These are phyloP conservation scores for Phalacrocorax aristotelis DNA, from an alignment of 2,113 vertebrate genomes.

Conservation along the genomic window DNA sequence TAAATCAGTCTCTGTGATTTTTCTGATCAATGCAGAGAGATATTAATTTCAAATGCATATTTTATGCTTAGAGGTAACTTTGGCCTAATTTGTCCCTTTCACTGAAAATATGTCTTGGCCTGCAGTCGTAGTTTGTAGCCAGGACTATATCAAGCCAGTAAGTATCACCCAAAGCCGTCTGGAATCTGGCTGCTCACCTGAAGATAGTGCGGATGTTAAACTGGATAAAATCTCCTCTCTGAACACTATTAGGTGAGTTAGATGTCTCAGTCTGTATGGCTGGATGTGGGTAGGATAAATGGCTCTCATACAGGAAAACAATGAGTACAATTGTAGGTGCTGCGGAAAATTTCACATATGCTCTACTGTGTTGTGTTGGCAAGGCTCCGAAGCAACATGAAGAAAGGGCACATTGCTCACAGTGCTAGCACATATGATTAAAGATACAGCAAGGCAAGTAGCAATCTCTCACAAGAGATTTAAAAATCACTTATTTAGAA, in stretches of 20 bases:
- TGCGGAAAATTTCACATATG: slow-evolving; percentile 3
- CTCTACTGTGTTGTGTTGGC: background rate
- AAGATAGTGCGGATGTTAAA: background rate
- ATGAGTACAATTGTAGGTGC: background rate
- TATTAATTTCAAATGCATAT: background rate
- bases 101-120: background rate
- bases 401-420: slow-evolving; percentile 34
- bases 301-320: background rate
- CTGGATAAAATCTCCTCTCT: background rate
- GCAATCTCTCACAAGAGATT: slow-evolving; percentile 1
- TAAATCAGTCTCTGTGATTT: background rate
- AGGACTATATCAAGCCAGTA: background rate
- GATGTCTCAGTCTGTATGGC: background rate
- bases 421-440: slow-evolving; percentile 23
- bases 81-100: background rate
- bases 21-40: background rate
- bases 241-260: background rate
- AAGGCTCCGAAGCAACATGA: background rate
- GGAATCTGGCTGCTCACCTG: background rate
- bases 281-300: background rate
- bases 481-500: slow-evolving; percentile 61
- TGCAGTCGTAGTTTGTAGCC: background rate
- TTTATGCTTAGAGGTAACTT: background rate
- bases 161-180: background rate
- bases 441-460: slow-evolving; percentile 17